phyloP scores from a whole-genome alignment of 2,113 vertebrate genomes.

The Pogona vitticeps region DNA sequence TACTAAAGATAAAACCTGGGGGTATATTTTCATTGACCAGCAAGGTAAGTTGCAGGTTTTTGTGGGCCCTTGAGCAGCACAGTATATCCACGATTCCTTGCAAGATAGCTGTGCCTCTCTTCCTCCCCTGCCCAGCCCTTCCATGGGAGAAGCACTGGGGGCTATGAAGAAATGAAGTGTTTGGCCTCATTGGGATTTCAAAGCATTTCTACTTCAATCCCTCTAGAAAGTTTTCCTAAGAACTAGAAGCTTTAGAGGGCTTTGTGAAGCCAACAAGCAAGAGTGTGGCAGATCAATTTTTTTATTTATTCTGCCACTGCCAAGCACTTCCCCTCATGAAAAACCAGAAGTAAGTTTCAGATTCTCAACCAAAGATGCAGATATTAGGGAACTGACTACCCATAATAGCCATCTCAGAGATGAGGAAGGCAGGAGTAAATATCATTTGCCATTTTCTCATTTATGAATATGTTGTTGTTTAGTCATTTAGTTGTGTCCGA shows the following conservation, averaged over 20 bases:
- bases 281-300: too few relatives aligned
- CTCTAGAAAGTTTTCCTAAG: not conserved
- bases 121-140: too few relatives aligned
- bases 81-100: not conserved
- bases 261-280: too few relatives aligned
- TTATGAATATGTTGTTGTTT: not conserved
- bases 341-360: too few relatives aligned
- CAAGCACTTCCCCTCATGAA: not conserved
- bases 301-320: not conserved
- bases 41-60: not conserved
- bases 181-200: not conserved
- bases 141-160: too few relatives aligned
- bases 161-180: not conserved
- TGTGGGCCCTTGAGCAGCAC: not conserved
- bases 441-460: not conserved
- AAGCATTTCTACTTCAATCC: not conserved
- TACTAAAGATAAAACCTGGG: not conserved
- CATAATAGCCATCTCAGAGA: not conserved
- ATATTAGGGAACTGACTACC: not conserved
- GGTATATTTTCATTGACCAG: not conserved
- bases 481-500: too few relatives aligned
- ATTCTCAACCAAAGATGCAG: not conserved
- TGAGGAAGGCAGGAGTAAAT: not conserved
- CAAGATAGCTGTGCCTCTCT: not conserved
- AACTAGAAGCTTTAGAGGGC: not conserved